These are phyloP conservation scores for Apamea crenata DNA, from an alignment of 2,888 invertebrate species.

Conservation along the genomic window DNA sequence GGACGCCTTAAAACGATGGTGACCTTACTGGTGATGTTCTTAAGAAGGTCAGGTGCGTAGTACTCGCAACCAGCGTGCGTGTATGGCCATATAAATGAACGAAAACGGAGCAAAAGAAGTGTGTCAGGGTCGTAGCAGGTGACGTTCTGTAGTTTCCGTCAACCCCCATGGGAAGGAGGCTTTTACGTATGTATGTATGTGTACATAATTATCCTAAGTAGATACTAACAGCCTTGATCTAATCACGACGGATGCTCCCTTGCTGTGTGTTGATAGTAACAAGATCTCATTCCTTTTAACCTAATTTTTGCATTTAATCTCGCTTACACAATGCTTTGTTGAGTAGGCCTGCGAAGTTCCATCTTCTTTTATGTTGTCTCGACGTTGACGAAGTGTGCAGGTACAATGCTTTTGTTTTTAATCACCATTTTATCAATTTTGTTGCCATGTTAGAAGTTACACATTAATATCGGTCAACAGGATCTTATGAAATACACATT, in stretches of 20 bases:
- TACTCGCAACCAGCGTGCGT: neutral
- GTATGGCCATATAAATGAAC: neutral
- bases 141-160: neutral
- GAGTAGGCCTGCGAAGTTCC: too few species aligned
- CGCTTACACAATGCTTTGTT: neutral
- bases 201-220: neutral
- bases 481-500: too few species aligned
- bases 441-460: neutral
- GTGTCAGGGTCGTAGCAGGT: neutral
- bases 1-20: neutral
- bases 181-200: neutral
- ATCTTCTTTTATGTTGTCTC: neutral
- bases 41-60: neutral
- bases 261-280: neutral
- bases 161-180: neutral
- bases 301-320: constrained; percentile 21
- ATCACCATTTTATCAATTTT: too few species aligned
- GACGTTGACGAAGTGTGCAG: neutral
- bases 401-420: neutral
- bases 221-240: neutral
- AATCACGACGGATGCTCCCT: neutral
- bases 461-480: too few species aligned
- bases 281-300: constrained; percentile 7
- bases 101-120: neutral
- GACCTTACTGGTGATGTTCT: neutral